Evolutionary conservation across 2,113 vertebrate species (phyloP).

Genomic region (Erinaceus europaeus): DNA sequence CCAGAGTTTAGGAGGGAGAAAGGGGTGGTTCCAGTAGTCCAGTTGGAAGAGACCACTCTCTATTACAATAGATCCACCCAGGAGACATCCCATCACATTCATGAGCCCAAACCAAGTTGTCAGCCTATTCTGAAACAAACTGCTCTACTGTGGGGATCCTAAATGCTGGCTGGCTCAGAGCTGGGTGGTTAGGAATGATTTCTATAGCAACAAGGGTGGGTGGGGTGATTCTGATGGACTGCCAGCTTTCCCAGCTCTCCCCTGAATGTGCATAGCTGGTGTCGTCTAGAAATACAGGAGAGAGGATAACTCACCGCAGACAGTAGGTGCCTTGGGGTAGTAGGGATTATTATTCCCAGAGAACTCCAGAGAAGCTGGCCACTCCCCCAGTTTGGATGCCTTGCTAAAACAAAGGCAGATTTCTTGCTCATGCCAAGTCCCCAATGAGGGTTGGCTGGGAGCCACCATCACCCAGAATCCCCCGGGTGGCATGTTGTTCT

Average conservation of each 20-base stretch:
- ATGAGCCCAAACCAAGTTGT: neutral
- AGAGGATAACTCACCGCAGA: neutral
- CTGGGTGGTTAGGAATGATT: neutral
- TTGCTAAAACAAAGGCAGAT: slow-evolving; percentile 20
- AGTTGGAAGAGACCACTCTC: neutral
- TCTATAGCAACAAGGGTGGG: slow-evolving; percentile 15
- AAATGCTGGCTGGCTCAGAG: neutral
- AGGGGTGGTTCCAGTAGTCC: neutral
- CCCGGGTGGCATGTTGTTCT: no score
- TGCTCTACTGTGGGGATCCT: neutral
- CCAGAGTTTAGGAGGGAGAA: neutral
- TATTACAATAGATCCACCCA: neutral
- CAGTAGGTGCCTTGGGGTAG: neutral
- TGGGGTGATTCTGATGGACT: neutral
- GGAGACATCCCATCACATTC: neutral
- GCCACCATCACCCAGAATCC: neutral
- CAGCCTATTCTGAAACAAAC: neutral
- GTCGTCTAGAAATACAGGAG: neutral
- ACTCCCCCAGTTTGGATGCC: neutral
- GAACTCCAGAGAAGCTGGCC: neutral
- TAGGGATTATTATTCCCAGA: neutral
- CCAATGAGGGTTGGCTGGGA: neutral
- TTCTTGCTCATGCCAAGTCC: neutral
- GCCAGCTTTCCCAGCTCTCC: neutral
- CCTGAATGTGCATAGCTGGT: neutral